Evolutionary conservation across 2,113 vertebrate species (phyloP).

Genomic region (Neotoma lepida): DNA sequence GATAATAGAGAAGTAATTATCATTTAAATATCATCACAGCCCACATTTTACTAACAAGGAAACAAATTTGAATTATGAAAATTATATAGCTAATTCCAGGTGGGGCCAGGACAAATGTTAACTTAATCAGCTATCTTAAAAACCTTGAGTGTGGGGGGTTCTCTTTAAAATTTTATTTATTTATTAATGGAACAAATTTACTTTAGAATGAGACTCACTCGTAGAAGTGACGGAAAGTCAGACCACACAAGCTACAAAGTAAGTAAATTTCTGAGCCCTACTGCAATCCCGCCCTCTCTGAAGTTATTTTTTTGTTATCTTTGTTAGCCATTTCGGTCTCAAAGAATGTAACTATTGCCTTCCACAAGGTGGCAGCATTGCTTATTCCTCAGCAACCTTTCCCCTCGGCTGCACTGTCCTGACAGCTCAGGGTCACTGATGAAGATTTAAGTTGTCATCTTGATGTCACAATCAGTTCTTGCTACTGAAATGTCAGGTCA

Average conservation of each 20-base stretch:
- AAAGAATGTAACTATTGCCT: background rate
- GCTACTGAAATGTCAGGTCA: background rate
- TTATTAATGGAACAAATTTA: constrained; percentile 25
- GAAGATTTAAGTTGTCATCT: background rate
- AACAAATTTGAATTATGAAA: constrained; percentile 35
- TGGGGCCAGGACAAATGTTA: constrained; percentile 24
- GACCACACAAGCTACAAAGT: constrained; percentile 20
- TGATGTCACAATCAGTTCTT: background rate
- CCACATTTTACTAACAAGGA: constrained; percentile 30
- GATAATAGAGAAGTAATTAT: constrained; percentile 27
- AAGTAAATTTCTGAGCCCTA: background rate
- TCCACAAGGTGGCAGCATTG: constrained; percentile 76
- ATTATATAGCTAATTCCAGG: constrained; percentile 20
- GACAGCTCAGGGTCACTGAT: background rate
- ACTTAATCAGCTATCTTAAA: constrained; percentile 26
- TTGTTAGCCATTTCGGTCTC: background rate
- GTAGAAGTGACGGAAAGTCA: constrained; percentile 5
- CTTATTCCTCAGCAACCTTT: constrained; percentile 11
- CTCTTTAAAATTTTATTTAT: constrained; percentile 47
- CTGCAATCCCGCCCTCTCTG: background rate
- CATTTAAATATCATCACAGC: constrained; percentile 13
- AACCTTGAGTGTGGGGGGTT: background rate
- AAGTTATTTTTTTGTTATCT: background rate
- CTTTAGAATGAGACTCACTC: constrained; percentile 36
- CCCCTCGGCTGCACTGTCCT: background rate